phyloP scores from a whole-genome alignment of 2,113 vertebrate genomes.

The Phaethon lepturus region DNA sequence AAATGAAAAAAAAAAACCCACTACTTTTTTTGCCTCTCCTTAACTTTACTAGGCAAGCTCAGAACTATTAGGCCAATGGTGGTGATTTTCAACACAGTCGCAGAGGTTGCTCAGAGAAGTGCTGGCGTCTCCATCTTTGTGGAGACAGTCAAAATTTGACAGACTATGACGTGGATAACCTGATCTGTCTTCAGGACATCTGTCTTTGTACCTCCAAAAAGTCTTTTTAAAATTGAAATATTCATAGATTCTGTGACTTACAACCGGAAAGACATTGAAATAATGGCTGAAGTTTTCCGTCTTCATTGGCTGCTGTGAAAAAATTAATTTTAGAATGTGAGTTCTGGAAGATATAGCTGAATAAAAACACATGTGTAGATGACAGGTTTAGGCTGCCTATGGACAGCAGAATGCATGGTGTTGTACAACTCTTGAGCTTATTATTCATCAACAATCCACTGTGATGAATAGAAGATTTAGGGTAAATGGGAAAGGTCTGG shows the following conservation, averaged over 20 bases:
- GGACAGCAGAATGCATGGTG: not conserved
- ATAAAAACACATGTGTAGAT: not conserved
- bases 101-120: not conserved
- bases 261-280: not conserved
- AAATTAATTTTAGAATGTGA: not conserved
- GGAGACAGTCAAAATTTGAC: not conserved
- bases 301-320: not conserved
- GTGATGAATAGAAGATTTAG: not conserved
- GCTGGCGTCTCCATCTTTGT: not conserved
- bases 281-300: not conserved
- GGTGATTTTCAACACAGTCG: not conserved
- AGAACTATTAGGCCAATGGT: not conserved
- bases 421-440: not conserved
- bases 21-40: not conserved
- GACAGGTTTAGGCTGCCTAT: not conserved
- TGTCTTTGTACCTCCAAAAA: not conserved
- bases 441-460: not conserved
- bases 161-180: not conserved
- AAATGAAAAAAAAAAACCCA: not conserved
- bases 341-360: not conserved
- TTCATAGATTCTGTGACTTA: not conserved
- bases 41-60: not conserved
- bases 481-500: not conserved
- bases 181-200: not conserved
- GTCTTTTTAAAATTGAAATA: not conserved